These are phyloP conservation scores for Campoletis raptor DNA, from an alignment of 2,888 invertebrate genomes.

Conservation along the genomic window DNA sequence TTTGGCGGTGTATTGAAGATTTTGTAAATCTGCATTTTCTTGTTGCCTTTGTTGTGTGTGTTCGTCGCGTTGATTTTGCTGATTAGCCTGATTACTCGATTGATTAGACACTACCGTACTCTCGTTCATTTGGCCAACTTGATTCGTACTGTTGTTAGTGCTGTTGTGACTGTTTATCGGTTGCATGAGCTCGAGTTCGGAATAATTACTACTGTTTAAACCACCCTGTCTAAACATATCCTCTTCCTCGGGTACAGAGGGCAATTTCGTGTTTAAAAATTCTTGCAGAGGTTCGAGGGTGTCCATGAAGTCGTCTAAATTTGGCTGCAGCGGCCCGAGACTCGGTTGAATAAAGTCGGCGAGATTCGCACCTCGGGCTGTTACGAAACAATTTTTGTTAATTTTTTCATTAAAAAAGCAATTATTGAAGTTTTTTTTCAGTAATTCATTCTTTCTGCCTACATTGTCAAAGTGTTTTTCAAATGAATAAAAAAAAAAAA, in stretches of 20 bases:
- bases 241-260: constrained; percentile 88
- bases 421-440: not conserved
- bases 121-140: constrained; percentile 60
- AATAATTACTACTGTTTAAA: constrained; percentile 77
- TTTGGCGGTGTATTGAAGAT: constrained; percentile 83
- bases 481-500: not conserved
- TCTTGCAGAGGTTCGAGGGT: constrained; percentile 93
- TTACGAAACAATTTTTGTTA: constrained; percentile 10
- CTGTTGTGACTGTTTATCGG: constrained; percentile 78
- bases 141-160: constrained; percentile 75
- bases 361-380: constrained; percentile 93
- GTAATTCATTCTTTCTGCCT: not conserved
- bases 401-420: not conserved
- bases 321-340: constrained; percentile 98
- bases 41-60: constrained; percentile 70
- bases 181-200: constrained; percentile 82
- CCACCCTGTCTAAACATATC: constrained; percentile 80
- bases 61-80: constrained; percentile 53
- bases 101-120: constrained; percentile 53
- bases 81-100: constrained; percentile 61
- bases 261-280: constrained; percentile 86
- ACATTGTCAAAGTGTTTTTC: not conserved
- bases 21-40: constrained; percentile 76
- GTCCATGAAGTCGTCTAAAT: constrained; percentile 98
- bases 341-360: constrained; percentile 99